Evolutionary conservation across 2,113 vertebrate species (phyloP).

Genomic region (Chaenocephalus aceratus): DNA sequence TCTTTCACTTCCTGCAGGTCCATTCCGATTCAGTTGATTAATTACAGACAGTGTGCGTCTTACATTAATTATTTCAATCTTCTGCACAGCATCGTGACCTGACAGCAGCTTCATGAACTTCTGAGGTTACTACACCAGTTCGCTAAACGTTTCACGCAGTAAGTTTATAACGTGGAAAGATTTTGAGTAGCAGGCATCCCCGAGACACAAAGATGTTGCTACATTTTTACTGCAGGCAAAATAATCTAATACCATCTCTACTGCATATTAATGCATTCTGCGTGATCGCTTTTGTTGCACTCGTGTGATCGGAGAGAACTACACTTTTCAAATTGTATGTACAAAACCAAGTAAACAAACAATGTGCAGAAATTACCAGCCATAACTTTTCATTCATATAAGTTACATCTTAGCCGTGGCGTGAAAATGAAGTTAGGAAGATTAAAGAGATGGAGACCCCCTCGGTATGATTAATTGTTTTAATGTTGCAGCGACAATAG

Average conservation of each 20-base stretch:
- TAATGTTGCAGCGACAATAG: background rate
- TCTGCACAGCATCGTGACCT: background rate
- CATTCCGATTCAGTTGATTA: slow-evolving; percentile 12
- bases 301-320: background rate
- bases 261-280: background rate
- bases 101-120: slow-evolving; percentile 1
- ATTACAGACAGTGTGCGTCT: slow-evolving; percentile 27
- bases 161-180: background rate
- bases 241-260: background rate
- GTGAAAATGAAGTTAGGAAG: too few relatives aligned
- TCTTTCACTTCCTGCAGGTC: background rate
- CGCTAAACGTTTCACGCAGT: background rate
- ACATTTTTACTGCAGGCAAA: background rate
- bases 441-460: too few relatives aligned
- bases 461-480: background rate
- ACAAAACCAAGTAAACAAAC: background rate
- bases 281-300: background rate
- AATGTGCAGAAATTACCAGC: background rate
- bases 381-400: background rate
- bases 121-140: slow-evolving; percentile 3
- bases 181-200: background rate
- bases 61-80: slow-evolving; percentile 14
- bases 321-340: background rate
- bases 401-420: background rate
- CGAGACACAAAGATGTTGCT: background rate